Base-by-base conservation (phyloP, 2,888 invertebrate species). In the Acleris sparsana region DNA sequence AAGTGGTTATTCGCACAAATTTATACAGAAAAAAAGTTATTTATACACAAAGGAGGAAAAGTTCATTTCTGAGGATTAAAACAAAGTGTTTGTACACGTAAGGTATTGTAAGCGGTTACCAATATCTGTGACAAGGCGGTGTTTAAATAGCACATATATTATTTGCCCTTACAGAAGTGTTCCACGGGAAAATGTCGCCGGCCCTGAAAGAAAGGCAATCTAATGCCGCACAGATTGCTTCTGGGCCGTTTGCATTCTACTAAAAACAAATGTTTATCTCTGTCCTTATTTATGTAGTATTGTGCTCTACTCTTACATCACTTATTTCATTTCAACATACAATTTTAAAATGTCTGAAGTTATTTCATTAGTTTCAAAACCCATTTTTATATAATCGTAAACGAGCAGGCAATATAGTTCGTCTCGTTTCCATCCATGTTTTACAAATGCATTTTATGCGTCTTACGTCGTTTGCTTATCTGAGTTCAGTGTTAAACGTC, bases 201-300 rank as follows among this genome's bases (percentile, higher is more conserved):
- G 39, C 53, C 18, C 13, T 18, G 16, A 43, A 44, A 44, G 56
- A 56, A 56, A 56, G 22, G 44, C 22, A 44, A 56, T 56, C 56
- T 44, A 44, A 22, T 43, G 56, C 22, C 43, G 25, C 25, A 56
- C 44, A 56, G 44, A n/a, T 4, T 44, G 56, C 56, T 6, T 16
- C 5, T 7, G 18, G 13, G 22, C 44, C n/a, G 44, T 43, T 44
- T 3, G 22, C 44, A n/a, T 22, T 22, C 39, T 56, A 56, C 20
- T 56, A 56, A 56, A 56, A 56, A 56, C 44, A 44, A 56, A n/a
- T 44, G 9, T 56, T 56, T 56, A 56, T 44, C 16, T 22, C 39
- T 44, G 22, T 39, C 39, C 18, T 18, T 39, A 39, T 39, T 39
- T 11, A 39, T 39, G 13, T 39, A 29, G 29, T 29, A 29, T 29